Percentiles rank a stretch among this genome's conserved stretches.
These are phyloP conservation scores for Cyprinodon brontotheroides DNA, from an alignment of 2,113 vertebrate genomes.

Conservation along the genomic window DNA sequence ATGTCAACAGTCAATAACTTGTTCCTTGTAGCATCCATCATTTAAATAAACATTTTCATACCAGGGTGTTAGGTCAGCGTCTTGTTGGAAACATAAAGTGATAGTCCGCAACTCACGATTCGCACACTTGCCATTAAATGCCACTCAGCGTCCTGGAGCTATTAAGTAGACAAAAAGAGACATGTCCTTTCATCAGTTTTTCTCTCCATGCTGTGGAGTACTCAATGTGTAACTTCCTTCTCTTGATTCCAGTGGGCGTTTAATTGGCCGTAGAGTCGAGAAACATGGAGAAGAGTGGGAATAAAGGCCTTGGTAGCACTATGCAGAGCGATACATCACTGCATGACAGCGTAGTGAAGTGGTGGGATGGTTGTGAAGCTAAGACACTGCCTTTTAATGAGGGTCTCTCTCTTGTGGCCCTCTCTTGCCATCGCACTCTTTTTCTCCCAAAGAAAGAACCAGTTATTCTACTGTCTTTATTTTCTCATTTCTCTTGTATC, in stretches of 20 bases:
- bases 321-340: conserved; percentile 75
- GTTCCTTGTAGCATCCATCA: conserved; percentile 7
- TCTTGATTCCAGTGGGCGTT: conserved; percentile 68
- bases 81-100: conserved; percentile 37
- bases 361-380: conserved; percentile 67
- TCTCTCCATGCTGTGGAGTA: conserved; percentile 55
- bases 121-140: conserved; percentile 56
- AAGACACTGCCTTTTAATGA: conserved; percentile 73
- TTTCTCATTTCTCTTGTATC: conserved; percentile 14
- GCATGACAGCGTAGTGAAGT: conserved; percentile 73
- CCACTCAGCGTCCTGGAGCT: conserved; percentile 63
- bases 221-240: conserved; percentile 60
- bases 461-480: conserved; percentile 29
- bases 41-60: conserved; percentile 27
- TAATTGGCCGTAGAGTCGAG: conserved; percentile 74
- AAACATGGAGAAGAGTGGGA: conserved; percentile 63
- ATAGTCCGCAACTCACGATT: conserved; percentile 29
- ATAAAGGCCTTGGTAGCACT: conserved; percentile 69
- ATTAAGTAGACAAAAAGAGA: conserved; percentile 70
- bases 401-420: conserved; percentile 46
- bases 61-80: conserved; percentile 27
- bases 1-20: conserved; percentile 39
- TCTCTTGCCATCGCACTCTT: conserved; percentile 40
- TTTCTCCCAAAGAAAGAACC: conserved; percentile 31
- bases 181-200: conserved; percentile 64